Conservation (phyloP, 2,888 invertebrate genomes). For the Pseudococcus viburni region DNA sequence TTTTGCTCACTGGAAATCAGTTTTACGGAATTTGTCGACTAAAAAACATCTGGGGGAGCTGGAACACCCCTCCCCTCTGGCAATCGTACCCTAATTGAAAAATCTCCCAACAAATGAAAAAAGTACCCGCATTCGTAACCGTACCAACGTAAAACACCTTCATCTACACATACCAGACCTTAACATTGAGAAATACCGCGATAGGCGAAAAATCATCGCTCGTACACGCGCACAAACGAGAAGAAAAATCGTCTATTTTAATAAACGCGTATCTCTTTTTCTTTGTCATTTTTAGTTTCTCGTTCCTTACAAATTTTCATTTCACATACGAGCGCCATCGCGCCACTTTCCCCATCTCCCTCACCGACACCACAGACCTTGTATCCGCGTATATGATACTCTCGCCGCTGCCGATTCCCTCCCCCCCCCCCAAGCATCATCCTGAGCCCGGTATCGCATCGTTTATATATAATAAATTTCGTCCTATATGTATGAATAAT, state of each 20-base stretch:
- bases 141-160: too few relatives aligned
- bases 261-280: slow-evolving; percentile 52
- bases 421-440: too few relatives aligned
- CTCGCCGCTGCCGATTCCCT: too few relatives aligned
- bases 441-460: not conserved
- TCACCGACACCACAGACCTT: not conserved
- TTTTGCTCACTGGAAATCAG: too few relatives aligned
- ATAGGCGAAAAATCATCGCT: slow-evolving; percentile 9
- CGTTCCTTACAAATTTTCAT: slow-evolving; percentile 47
- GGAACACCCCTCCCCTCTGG: too few relatives aligned
- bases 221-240: not conserved
- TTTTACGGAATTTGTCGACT: too few relatives aligned
- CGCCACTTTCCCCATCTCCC: not conserved
- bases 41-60: too few relatives aligned
- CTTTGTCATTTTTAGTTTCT: slow-evolving; percentile 27
- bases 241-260: slow-evolving; percentile 34
- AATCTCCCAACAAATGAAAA: too few relatives aligned
- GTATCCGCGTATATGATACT: not conserved
- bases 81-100: too few relatives aligned
- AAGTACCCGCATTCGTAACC: too few relatives aligned
- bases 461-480: slow-evolving; percentile 43
- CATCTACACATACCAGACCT: too few relatives aligned
- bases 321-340: not conserved
- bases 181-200: too few relatives aligned
- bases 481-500: slow-evolving; percentile 45